Evolutionary conservation across 2,888 invertebrate genomes (phyloP), one percentile per base, ranked within the genome.

Genomic region (Aethes cnicana): DNA sequence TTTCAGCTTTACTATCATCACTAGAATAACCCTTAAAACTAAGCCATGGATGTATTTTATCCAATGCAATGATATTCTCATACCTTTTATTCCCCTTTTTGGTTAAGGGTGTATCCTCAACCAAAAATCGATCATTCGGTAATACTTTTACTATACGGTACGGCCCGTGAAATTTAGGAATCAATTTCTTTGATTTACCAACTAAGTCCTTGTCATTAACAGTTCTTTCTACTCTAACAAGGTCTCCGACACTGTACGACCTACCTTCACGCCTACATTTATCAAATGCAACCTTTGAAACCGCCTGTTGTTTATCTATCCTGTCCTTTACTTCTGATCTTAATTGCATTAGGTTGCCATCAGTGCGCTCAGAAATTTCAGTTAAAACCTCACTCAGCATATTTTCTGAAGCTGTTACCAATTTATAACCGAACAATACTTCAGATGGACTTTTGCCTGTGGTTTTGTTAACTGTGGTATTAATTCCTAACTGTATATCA

Each of bases 401-500:
- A 8, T 11, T 7, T 12, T 49, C 26, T 3, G 28, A 9, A 2
- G 14, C 7, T 2, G 4, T 35, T 2, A 14, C 49, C 1, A 49
- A 7, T 1, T 20, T 44, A 8, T 21, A 41, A 5, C 54, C 54
- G 23, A 54, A 48, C 4, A 54, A 14, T 2, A 47, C 17, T 32
- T 53, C 53, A 2, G 53, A 36, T 16, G 53, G 53, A 6, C 37
- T 53, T 5, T 47, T 43, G 1, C 17, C 8, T 5, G 33, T 43
- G 7, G 37, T 39, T 18, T 39, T 44, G 6, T 43, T 25, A 1
- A 8, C 5, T 2, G n/a, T 9, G 2, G 53, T 33, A 17, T 43
- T 46, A 11, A 53, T 7, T 0, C 53, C 53, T 11, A 53, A n/a
- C 9, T 32, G 33, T 55, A 57, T 3, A 56, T 41, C 41, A n/a